Conservation (phyloP, 1,140 invertebrate genomes). For the Pomacea maculata region DNA sequence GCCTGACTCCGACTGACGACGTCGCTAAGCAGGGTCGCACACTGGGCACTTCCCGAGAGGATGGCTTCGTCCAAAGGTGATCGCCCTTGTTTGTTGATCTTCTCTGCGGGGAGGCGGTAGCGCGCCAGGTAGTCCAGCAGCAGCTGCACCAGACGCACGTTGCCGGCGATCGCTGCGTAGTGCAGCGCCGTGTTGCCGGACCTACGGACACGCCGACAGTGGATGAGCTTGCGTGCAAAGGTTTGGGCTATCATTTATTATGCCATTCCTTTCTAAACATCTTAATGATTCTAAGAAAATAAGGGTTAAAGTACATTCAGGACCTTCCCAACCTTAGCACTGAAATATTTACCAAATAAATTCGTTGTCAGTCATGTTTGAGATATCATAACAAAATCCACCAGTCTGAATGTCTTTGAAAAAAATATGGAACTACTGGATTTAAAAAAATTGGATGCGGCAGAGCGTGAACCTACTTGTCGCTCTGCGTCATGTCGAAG, state of each 20-base stretch:
- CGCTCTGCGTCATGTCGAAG: constrained; percentile 49
- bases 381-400: no score
- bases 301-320: no score
- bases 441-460: no score
- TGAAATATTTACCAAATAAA: no score
- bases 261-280: no score
- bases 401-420: no score
- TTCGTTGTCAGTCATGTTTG: no score
- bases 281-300: no score
- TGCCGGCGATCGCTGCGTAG: constrained; percentile 52
- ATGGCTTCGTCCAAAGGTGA: constrained; percentile 46
- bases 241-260: no score
- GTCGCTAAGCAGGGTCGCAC: constrained; percentile 24
- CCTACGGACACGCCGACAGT: neutral
- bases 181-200: constrained; percentile 59
- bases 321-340: no score
- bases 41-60: constrained; percentile 16
- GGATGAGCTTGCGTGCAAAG: no score
- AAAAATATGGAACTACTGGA: no score
- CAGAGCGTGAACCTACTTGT: constrained; percentile 25
- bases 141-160: constrained; percentile 39
- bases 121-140: constrained; percentile 36
- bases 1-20: constrained; percentile 1
- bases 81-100: constrained; percentile 38
- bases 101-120: constrained; percentile 43